phyloP scores from a whole-genome alignment of 2,113 vertebrate genomes.

The Boulengeromyrus knoepffleri region DNA sequence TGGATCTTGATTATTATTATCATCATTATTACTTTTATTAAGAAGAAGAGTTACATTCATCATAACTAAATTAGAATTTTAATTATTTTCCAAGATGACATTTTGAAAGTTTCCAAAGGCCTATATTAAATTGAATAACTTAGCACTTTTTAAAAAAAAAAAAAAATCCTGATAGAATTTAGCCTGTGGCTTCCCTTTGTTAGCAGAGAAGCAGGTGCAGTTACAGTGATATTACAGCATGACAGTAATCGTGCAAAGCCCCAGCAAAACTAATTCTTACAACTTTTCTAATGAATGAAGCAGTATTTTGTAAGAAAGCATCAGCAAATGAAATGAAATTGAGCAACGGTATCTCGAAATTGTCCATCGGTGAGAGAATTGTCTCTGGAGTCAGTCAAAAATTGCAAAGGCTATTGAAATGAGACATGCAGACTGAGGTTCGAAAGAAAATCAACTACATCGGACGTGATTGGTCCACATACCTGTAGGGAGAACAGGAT shows the following conservation, averaged over 20 bases:
- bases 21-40: neutral
- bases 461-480: slow-evolving; percentile 8
- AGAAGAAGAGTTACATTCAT: neutral
- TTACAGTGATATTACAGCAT: neutral
- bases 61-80: neutral
- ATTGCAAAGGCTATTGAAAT: neutral
- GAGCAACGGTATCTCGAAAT: neutral
- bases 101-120: neutral
- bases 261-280: neutral
- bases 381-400: neutral
- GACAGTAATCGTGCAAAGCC: neutral
- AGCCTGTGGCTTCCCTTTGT: neutral
- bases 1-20: neutral
- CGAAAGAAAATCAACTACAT: slow-evolving; percentile 29
- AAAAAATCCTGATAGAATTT: neutral
- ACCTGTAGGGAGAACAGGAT: slow-evolving; percentile 27
- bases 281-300: neutral
- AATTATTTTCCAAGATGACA: neutral
- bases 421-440: neutral
- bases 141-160: neutral
- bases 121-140: neutral
- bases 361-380: neutral
- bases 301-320: neutral
- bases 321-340: neutral
- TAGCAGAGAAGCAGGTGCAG: neutral